phyloP scores from a whole-genome alignment of 2,888 invertebrate species.

The Rhagophthalmus giganteus region DNA sequence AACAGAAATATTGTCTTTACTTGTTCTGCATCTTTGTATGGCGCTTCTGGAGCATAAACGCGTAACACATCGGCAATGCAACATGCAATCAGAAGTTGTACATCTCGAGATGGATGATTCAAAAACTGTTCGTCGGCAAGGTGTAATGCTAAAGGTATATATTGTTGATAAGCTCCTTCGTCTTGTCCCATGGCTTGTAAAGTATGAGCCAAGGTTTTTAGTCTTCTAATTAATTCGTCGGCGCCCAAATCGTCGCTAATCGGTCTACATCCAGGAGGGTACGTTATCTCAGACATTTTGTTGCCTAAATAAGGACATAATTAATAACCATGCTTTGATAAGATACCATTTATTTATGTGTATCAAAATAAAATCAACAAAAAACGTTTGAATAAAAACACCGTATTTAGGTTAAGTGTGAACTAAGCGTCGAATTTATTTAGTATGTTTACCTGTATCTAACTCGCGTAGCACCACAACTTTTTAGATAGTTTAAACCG shows the following conservation, averaged over 20 bases:
- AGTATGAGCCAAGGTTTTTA: slow-evolving; percentile 92
- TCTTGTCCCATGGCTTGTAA: slow-evolving; percentile 97
- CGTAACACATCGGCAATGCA: slow-evolving; percentile 96
- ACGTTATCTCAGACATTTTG: slow-evolving; percentile 82
- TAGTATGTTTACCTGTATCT: not conserved
- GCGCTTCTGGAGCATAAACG: slow-evolving; percentile 97
- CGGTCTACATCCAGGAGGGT: slow-evolving; percentile 94
- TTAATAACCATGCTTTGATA: not conserved
- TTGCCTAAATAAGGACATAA: slow-evolving; percentile 16
- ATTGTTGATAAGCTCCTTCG: slow-evolving; percentile 90
- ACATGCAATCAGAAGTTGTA: slow-evolving; percentile 92
- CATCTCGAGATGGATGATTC: slow-evolving; percentile 86
- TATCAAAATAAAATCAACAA: too few relatives aligned
- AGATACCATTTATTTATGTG: too few relatives aligned
- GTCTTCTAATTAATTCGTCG: slow-evolving; percentile 91
- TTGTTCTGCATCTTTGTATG: slow-evolving; percentile 94
- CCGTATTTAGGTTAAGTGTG: too few relatives aligned
- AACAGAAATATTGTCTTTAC: slow-evolving; percentile 92
- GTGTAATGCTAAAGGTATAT: slow-evolving; percentile 88
- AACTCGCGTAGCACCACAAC: not conserved
- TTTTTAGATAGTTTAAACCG: slow-evolving; percentile 3
- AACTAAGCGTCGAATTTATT: not conserved
- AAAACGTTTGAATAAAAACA: too few relatives aligned
- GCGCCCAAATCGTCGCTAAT: slow-evolving; percentile 93
- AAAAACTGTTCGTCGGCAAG: slow-evolving; percentile 92